Percentiles rank a stretch among this genome's conserved stretches.
Evolutionary conservation across 2,888 invertebrate species (phyloP).

Genomic region (Ormyrus nitidulus): DNA sequence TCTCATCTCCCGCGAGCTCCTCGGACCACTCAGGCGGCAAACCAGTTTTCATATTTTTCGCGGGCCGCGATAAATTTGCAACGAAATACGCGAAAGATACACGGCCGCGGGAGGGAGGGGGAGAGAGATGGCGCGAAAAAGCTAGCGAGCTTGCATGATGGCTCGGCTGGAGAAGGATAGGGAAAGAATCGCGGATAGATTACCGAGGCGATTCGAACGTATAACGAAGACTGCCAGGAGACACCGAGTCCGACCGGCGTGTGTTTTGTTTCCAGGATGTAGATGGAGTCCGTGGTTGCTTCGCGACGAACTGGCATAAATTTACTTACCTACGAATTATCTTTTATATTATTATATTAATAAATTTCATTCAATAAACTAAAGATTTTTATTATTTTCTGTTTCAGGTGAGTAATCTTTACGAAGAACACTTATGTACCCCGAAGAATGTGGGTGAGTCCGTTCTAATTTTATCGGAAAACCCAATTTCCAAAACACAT

Average conservation of each 20-base stretch:
- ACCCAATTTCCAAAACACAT: neutral
- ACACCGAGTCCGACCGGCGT: too few relatives aligned
- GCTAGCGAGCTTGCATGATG: neutral
- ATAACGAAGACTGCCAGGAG: constrained; percentile 20
- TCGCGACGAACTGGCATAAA: too few relatives aligned
- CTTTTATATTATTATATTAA: too few relatives aligned
- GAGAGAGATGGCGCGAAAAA: constrained; percentile 52
- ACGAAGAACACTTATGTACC: neutral
- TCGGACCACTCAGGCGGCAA: constrained; percentile 60
- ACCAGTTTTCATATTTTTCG: constrained; percentile 69
- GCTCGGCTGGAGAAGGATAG: neutral
- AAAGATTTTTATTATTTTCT: constrained; percentile 25
- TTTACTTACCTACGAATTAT: too few relatives aligned
- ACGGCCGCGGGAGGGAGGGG: constrained; percentile 6
- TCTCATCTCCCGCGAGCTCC: constrained; percentile 58
- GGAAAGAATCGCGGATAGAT: constrained; percentile 43
- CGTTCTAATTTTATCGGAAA: constrained; percentile 10
- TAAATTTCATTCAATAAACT: constrained; percentile 1
- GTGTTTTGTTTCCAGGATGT: too few relatives aligned
- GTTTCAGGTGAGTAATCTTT: constrained; percentile 48
- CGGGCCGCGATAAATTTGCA: constrained; percentile 66
- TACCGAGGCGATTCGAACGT: constrained; percentile 50
- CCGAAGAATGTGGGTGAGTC: constrained; percentile 39
- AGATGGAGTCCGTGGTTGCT: too few relatives aligned
- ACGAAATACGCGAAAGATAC: constrained; percentile 62